Percentiles rank a stretch among this genome's conserved stretches.
Evolutionary conservation across 1,140 invertebrate genomes (phyloP).

Genomic region (Eriosoma lanigerum): DNA sequence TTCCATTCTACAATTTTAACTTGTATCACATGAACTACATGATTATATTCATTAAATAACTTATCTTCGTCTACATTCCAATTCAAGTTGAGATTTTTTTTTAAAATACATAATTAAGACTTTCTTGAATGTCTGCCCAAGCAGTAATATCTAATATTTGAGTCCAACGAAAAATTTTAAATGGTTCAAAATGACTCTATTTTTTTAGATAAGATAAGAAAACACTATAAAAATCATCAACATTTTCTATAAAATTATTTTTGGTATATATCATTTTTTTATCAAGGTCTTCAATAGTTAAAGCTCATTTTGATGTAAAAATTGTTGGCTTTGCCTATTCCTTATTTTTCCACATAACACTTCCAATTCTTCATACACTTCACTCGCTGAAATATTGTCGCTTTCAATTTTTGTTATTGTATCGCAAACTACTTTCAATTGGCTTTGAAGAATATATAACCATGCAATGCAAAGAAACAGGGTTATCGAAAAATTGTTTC

Average conservation of each 20-base stretch:
- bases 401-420: neutral
- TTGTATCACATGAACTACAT: no score
- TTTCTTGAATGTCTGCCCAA: neutral
- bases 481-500: neutral
- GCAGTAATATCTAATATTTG: no score
- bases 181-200: neutral
- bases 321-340: neutral
- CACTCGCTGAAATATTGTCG: neutral
- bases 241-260: neutral
- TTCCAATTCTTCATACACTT: conserved; percentile 3
- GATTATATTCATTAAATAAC: no score
- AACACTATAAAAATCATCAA: neutral
- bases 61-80: no score
- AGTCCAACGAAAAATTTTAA: neutral
- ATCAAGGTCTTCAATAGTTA: neutral
- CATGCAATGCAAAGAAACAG: neutral
- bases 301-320: conserved; percentile 13
- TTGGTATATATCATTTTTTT: neutral
- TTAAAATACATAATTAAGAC: no score
- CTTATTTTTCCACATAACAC: conserved; percentile 5
- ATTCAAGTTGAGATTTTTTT: no score
- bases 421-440: neutral
- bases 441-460: neutral
- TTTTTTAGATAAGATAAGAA: neutral
- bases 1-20: no score